These are phyloP conservation scores for Pangasius sanitwongsei DNA, from an alignment of 2,797 vertebrate species.

Conservation along the genomic window DNA sequence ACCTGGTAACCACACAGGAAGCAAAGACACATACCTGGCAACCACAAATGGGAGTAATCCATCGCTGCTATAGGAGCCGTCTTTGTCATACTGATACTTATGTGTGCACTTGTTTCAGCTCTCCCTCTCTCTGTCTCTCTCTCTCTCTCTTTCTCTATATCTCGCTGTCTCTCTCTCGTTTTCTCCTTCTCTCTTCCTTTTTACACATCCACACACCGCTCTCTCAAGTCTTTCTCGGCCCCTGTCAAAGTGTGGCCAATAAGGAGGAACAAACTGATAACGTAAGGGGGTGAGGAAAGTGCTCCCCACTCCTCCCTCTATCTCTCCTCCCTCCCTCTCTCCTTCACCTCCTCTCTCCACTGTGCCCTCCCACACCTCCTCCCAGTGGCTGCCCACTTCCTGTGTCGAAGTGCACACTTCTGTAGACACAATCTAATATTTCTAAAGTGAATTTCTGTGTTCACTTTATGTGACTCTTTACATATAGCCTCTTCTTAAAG, in stretches of 20 bases:
- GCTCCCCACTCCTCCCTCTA: slow-evolving; percentile 52
- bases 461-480: neutral
- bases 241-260: slow-evolving; percentile 37
- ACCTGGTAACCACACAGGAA: slow-evolving; percentile 57
- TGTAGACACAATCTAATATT: neutral
- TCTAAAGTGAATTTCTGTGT: neutral
- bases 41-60: slow-evolving; percentile 81
- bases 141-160: slow-evolving; percentile 40
- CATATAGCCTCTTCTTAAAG: neutral
- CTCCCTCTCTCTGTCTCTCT: slow-evolving; percentile 24
- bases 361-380: slow-evolving; percentile 46
- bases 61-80: slow-evolving; percentile 73
- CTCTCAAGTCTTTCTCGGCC: slow-evolving; percentile 28
- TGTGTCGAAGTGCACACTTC: slow-evolving; percentile 21
- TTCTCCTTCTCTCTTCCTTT: slow-evolving; percentile 44
- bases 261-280: slow-evolving; percentile 56
- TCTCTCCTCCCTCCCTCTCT: slow-evolving; percentile 39
- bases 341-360: slow-evolving; percentile 42
- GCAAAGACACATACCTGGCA: slow-evolving; percentile 76
- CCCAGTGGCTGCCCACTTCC: slow-evolving; percentile 49
- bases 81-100: slow-evolving; percentile 70
- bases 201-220: slow-evolving; percentile 33
- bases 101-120: slow-evolving; percentile 42
- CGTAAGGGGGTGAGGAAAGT: slow-evolving; percentile 24
- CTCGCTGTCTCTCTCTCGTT: slow-evolving; percentile 39